These are phyloP conservation scores for Ctenopoma multispine DNA, from an alignment of 2,797 vertebrate genomes.

Conservation along the genomic window DNA sequence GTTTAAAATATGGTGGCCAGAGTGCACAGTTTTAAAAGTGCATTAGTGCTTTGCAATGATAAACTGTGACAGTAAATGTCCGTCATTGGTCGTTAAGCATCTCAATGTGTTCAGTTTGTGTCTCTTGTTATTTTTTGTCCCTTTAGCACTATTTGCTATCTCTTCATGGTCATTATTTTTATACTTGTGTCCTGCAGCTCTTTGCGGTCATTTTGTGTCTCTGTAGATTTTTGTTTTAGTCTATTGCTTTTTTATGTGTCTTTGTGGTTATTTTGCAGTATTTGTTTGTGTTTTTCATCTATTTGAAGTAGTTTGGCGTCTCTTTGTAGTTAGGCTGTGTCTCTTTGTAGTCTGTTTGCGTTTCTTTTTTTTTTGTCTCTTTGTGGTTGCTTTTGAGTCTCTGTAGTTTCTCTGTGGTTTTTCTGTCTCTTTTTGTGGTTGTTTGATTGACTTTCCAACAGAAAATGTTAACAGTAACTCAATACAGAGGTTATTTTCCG, in stretches of 20 bases:
- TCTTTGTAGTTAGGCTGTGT: no score
- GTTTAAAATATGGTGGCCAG: no score
- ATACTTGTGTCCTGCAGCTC: not conserved
- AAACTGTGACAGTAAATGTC: no score
- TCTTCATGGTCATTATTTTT: not conserved
- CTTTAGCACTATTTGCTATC: not conserved
- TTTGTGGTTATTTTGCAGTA: no score
- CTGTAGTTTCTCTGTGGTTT: not conserved
- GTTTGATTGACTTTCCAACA: not conserved
- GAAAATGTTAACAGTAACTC: not conserved
- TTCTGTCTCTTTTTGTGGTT: not conserved
- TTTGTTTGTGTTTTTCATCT: not conserved
- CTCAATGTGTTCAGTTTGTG: no score
- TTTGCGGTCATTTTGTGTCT: not conserved
- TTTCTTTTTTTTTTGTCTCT: no score
- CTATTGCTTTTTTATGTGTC: no score
- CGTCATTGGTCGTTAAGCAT: no score
- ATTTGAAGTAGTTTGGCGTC: no score
- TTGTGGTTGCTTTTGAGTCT: not conserved
- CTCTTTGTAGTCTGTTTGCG: not conserved
- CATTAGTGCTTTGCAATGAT: no score
- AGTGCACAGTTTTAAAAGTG: no score
- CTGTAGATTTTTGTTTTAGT: not conserved
- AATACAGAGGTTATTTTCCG: constrained; percentile 2
- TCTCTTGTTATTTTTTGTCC: no score